A percentile compares a stretch with the other conserved stretches of the same genome.
Conservation (phyloP, 2,888 invertebrate genomes). For the Ganaspis brasiliensis region DNA sequence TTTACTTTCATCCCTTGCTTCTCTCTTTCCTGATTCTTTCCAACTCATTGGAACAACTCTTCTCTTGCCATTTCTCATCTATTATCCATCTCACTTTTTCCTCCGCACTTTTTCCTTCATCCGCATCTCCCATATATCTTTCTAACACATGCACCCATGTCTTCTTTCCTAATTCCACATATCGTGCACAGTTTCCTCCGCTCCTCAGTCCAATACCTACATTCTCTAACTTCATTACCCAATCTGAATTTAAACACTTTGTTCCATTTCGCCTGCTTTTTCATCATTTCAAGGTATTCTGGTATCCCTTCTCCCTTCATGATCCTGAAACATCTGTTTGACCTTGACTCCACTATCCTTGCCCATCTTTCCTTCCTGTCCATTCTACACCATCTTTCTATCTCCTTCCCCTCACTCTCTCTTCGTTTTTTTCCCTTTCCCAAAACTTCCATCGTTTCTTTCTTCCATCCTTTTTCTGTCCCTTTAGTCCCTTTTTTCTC, state of each 20-base stretch:
- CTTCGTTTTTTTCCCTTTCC: slow-evolving; percentile 42
- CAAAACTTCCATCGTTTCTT: too few species aligned
- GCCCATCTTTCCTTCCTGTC: neutral
- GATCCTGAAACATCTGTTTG: neutral
- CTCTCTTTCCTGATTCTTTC: too few species aligned
- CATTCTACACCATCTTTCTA: too few species aligned
- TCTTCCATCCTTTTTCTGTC: too few species aligned
- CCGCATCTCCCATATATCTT: neutral
- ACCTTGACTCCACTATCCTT: neutral
- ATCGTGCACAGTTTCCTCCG: neutral
- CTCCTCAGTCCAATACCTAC: neutral
- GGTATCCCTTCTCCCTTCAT: neutral
- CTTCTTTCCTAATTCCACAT: neutral
- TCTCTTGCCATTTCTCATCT: too few species aligned
- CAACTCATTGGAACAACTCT: too few species aligned
- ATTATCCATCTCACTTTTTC: too few species aligned
- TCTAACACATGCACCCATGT: neutral
- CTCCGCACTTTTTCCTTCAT: too few species aligned
- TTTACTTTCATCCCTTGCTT: too few species aligned
- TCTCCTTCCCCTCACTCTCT: too few species aligned
- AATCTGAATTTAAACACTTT: neutral
- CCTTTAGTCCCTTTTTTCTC: too few species aligned
- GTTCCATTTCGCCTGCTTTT: neutral
- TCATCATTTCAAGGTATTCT: too few species aligned
- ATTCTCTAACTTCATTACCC: neutral